These are phyloP conservation scores for Cynaeus angustus DNA, from an alignment of 2,888 invertebrate species.

Conservation along the genomic window DNA sequence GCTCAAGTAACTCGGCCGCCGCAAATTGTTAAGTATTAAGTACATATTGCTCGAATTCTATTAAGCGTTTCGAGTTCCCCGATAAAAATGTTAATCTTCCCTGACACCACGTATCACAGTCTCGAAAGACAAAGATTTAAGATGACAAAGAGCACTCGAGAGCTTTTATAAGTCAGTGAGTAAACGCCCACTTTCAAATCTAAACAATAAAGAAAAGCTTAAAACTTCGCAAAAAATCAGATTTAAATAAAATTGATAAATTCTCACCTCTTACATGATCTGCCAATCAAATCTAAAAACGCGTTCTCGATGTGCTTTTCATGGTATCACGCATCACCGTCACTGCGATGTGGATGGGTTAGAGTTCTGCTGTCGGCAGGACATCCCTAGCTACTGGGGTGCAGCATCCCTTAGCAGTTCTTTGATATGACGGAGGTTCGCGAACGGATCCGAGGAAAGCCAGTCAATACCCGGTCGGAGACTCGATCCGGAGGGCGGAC, in stretches of 20 bases:
- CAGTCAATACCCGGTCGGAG: constrained; percentile 68
- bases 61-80: constrained; percentile 26
- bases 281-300: constrained; percentile 31
- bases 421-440: constrained; percentile 63
- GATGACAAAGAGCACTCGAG: constrained; percentile 40
- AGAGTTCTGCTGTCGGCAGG: constrained; percentile 54
- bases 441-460: constrained; percentile 64
- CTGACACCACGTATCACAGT: constrained; percentile 14
- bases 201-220: constrained; percentile 30
- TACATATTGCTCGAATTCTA: not conserved
- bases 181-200: constrained; percentile 63
- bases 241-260: not conserved
- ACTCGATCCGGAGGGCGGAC: constrained; percentile 63
- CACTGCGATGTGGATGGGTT: constrained; percentile 44
- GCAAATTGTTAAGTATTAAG: not conserved
- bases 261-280: constrained; percentile 64
- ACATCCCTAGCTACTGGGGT: constrained; percentile 68
- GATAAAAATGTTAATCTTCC: constrained; percentile 30
- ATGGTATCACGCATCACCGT: constrained; percentile 53
- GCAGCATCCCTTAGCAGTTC: constrained; percentile 67
- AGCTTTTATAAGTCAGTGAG: constrained; percentile 38
- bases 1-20: no score
- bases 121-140: constrained; percentile 28
- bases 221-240: not conserved
- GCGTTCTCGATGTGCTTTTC: constrained; percentile 38